These are phyloP conservation scores for Drosophila bocqueti DNA, from an alignment of 1,140 invertebrate species.

Conservation along the genomic window DNA sequence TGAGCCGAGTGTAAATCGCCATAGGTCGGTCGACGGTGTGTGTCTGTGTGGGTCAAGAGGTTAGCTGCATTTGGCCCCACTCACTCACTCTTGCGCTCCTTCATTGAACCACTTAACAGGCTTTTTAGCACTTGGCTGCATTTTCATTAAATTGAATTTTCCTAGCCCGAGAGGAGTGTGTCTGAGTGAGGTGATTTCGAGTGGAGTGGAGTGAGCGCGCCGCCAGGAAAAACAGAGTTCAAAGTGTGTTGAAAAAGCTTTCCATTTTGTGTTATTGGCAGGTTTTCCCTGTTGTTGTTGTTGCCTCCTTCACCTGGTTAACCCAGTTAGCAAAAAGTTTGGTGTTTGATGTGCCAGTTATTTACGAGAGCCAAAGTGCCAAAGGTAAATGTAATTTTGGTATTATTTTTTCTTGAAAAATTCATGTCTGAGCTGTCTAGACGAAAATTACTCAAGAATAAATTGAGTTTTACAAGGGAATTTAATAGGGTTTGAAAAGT, in stretches of 20 bases:
- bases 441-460: slow-evolving; percentile 21
- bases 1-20: slow-evolving; percentile 9
- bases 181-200: slow-evolving; percentile 38
- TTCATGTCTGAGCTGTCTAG: slow-evolving; percentile 30
- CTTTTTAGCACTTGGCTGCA: slow-evolving; percentile 62
- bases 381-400: slow-evolving; percentile 40
- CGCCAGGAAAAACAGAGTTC: slow-evolving; percentile 27
- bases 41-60: slow-evolving; percentile 42
- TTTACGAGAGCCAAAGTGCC: slow-evolving; percentile 28
- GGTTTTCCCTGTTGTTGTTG: not conserved
- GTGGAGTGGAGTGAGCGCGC: slow-evolving; percentile 6
- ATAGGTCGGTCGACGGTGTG: slow-evolving; percentile 1
- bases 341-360: slow-evolving; percentile 72
- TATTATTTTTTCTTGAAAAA: slow-evolving; percentile 20
- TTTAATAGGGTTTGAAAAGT: not conserved
- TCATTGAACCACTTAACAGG: slow-evolving; percentile 53
- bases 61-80: slow-evolving; percentile 30
- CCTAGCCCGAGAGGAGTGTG: slow-evolving; percentile 28
- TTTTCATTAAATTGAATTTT: slow-evolving; percentile 74
- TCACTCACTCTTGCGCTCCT: not conserved
- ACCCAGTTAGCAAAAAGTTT: slow-evolving; percentile 66
- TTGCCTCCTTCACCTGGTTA: slow-evolving; percentile 46
- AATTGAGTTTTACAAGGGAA: slow-evolving; percentile 1
- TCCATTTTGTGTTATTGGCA: slow-evolving; percentile 62
- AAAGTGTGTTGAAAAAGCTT: slow-evolving; percentile 52